phyloP scores from a whole-genome alignment of 2,113 vertebrate species.

The Heterotilapia buettikoferi region DNA sequence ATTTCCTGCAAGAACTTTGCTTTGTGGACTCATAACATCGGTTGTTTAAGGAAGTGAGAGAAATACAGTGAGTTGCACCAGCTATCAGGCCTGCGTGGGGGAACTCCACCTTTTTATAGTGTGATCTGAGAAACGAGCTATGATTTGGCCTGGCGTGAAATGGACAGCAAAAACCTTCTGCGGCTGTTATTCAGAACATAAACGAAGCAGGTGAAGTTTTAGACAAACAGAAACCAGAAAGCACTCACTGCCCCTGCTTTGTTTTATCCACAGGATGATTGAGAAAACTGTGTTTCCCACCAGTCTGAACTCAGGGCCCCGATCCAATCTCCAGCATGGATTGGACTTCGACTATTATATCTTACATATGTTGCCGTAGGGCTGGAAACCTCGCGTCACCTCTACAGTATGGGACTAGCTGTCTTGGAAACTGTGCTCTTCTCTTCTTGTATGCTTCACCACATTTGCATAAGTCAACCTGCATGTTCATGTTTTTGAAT shows the following conservation, averaged over 20 bases:
- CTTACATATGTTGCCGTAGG: neutral
- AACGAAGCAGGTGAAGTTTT: neutral
- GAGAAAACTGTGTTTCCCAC: neutral
- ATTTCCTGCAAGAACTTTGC: neutral
- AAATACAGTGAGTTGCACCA: rapidly evolving
- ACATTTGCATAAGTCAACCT: neutral
- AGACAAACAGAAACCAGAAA: neutral
- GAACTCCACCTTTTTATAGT: neutral
- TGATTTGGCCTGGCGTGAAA: neutral
- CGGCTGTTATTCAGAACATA: neutral
- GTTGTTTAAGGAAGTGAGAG: neutral
- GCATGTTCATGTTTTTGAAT: neutral
- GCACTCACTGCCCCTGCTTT: neutral
- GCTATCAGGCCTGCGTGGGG: neutral
- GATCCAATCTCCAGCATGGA: neutral
- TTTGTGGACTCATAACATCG: neutral
- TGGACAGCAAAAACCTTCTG: neutral
- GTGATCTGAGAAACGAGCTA: neutral
- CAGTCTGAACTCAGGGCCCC: neutral
- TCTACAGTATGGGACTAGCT: neutral
- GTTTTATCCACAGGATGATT: slow-evolving; percentile 65
- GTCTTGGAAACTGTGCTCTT: neutral
- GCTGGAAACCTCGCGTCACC: neutral
- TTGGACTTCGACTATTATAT: neutral
- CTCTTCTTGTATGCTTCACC: neutral